Evolutionary conservation across 1,140 invertebrate species (phyloP), one percentile per base, ranked within the genome.

Genomic region (Nilaparvata lugens): DNA sequence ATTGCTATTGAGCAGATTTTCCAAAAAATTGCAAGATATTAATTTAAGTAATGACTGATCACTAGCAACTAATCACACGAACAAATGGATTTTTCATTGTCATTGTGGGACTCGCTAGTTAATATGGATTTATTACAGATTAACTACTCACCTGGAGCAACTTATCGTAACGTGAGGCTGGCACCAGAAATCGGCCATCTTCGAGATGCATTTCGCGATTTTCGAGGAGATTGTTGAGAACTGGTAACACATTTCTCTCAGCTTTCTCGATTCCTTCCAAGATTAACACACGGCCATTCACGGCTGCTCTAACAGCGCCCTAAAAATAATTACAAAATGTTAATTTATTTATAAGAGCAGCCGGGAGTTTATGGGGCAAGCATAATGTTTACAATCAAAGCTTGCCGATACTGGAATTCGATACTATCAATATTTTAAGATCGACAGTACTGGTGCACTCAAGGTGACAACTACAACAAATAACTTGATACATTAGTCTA

Each of bases 141-240:
- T n/a, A n/a, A n/a, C n/a, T n/a, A n/a, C n/a, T 28, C 74, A 93
- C 93, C 78, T 89, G 70, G 5, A 95, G 73, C 9, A 98, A 76
- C 75, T 93, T 91, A 71, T 98, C 94, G 72, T 95, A 98, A 76
- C 93, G 82, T 2, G 82, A 73, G 23, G 92, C 84, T 2, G 91
- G 83, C 69, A 98, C 87, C 14, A 98, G 78, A 74, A 97, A 94
- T 64, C 94, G 77, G 0, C 96, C 96, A 82, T 97, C 95, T 78
- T 98, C 96, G 45, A 98, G 76, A 74, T 98, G 92, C 94, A 98
- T 97, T 76, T 98, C 95, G 54, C 95, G 79, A 76, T 98, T 98
- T 78, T 98, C 96, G n/a, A 98, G 75, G 24, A 98, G 80, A 78
- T 98, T 98, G 76, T 98, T 98, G n/a, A 98, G 73, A 40, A 98